These are phyloP conservation scores for Thalassoma bifasciatum DNA, from an alignment of 2,113 vertebrate genomes.

Conservation along the genomic window DNA sequence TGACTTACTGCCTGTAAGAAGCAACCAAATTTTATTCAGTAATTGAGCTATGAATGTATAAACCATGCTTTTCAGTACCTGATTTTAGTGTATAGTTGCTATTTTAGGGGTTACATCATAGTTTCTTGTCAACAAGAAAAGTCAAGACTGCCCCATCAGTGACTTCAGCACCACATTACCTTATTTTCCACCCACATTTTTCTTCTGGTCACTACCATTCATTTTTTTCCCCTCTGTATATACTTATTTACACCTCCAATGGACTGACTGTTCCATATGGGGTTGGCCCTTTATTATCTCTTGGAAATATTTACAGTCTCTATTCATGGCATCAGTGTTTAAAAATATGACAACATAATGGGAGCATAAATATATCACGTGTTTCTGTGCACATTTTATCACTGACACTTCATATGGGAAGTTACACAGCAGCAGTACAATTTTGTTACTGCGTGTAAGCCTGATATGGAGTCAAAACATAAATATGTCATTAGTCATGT, in stretches of 20 bases:
- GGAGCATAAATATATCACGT: slow-evolving; percentile 1
- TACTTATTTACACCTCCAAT: slow-evolving; percentile 9
- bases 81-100: too few species aligned
- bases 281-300: slow-evolving; percentile 36
- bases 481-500: slow-evolving; percentile 13
- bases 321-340: slow-evolving; percentile 18
- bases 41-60: neutral
- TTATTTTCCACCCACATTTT: slow-evolving; percentile 9
- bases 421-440: neutral
- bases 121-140: too few species aligned
- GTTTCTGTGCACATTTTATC: neutral
- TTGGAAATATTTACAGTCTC: slow-evolving; percentile 9
- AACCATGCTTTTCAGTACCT: neutral
- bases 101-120: too few species aligned
- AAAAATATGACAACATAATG: slow-evolving; percentile 1
- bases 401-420: slow-evolving; percentile 4
- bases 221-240: slow-evolving; percentile 25
- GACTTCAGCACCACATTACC: neutral
- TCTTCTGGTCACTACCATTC: slow-evolving; percentile 12
- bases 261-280: slow-evolving; percentile 46
- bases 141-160: too few species aligned
- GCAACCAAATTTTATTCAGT: neutral
- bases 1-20: neutral
- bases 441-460: neutral
- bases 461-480: slow-evolving; percentile 11